Evolutionary conservation across 2,888 invertebrate species (phyloP), one percentile per base, ranked within the genome.

Genomic region (Hydrotaea cyrtoneurina): DNA sequence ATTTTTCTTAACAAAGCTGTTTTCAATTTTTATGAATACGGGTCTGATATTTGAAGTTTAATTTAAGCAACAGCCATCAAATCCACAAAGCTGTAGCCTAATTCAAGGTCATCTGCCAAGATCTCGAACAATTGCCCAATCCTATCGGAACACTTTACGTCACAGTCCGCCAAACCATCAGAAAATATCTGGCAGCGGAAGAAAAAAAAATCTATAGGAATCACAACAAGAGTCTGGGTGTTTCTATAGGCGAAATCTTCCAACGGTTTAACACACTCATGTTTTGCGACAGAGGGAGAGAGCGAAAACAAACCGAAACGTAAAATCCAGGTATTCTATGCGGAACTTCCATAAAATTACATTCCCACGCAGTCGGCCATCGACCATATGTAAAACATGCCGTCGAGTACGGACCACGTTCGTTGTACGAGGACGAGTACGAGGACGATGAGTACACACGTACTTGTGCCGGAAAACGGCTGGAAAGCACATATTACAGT

Each of bases 401-500:
- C n/a, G 55, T 76, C 57, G 66, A 66, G 66, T 66, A 39, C 13
- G 19, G 43, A 19, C 10, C 17, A 19, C 17, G 10, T 66, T 39
- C 21, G 43, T 46, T 43, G 69, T 46, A n/a, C 21, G 2, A 57
- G 43, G 80, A 64, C 72, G 31, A 59, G 55, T 55, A 43, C 57
- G 26, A 36, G 0, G 69, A n/a, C 26, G 17, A 77, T 80, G n/a
- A n/a, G n/a, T n/a, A n/a, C n/a, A n/a, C 31, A 57, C 59, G 72
- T 62, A 74, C 74, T 62, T 62, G 59, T 74, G 23, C n/a, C 59
- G 8, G 57, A 53, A 78, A 74, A 78, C 80, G 43, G 53, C 73
- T 83, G 83, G 82, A 79, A 79, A 76, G 78, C 79, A 78, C 86
- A 86, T 85, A 83, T 84, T 83, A 86, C 82, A 86, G 86, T 81